A percentile compares a stretch with the other conserved stretches of the same genome.
Evolutionary conservation across 1,140 invertebrate genomes (phyloP).

Genomic region (Dreissena rostriformis): DNA sequence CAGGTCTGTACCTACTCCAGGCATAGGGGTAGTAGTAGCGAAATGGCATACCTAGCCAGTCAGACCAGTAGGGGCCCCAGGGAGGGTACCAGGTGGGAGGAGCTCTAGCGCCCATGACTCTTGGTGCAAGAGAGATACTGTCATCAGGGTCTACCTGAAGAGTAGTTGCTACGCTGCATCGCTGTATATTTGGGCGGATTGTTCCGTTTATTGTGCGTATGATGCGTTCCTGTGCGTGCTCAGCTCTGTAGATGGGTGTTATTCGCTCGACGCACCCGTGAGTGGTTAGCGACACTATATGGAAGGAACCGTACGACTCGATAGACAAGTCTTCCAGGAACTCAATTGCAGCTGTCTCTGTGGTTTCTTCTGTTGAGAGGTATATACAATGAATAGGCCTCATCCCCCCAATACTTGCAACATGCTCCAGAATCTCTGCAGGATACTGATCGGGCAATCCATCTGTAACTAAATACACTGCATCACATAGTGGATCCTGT

Average conservation of each 20-base stretch:
- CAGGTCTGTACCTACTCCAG: conserved; percentile 77
- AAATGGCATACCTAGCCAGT: conserved; percentile 58
- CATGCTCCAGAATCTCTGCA: conserved; percentile 77
- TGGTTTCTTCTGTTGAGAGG: conserved; percentile 68
- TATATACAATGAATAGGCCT: conserved; percentile 80
- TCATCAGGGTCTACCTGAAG: conserved; percentile 72
- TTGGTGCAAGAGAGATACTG: conserved; percentile 63
- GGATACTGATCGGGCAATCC: conserved; percentile 80
- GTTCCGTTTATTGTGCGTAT: conserved; percentile 74
- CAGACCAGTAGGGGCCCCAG: conserved; percentile 29
- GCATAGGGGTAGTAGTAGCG: conserved; percentile 75
- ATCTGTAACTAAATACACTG: conserved; percentile 80
- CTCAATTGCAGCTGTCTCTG: conserved; percentile 75
- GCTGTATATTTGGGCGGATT: conserved; percentile 73
- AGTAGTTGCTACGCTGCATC: conserved; percentile 76
- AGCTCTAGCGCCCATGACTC: conserved; percentile 36
- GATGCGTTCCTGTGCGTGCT: conserved; percentile 72
- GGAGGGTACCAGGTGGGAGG: conserved; percentile 37
- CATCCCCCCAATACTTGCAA: conserved; percentile 64
- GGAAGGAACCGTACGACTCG: conserved; percentile 80
- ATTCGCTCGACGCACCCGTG: conserved; percentile 78
- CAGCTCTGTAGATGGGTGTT: conserved; percentile 75
- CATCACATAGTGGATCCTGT: conserved; percentile 73
- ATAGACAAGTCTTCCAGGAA: conserved; percentile 79
- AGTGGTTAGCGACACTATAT: conserved; percentile 74